Base-by-base conservation (phyloP, 2,797 vertebrate species). In the Cynodonichthys magdalenae region DNA sequence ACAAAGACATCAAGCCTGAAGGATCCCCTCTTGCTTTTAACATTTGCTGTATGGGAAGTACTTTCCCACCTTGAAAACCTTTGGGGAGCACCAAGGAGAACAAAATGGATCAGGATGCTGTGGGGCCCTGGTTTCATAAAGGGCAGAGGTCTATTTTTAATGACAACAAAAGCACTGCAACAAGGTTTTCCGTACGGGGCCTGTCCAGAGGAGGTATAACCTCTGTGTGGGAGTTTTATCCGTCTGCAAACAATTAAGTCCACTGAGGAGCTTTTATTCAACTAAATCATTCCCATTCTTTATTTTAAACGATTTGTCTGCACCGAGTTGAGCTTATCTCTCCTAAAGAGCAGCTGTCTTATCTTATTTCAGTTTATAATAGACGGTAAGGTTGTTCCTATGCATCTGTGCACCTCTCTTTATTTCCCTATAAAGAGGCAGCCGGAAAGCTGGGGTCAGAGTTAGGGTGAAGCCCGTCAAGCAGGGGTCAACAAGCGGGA, bases 131-230 rank as follows among this genome's bases (percentile, higher is more conserved):
- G 72, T 66, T 79, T 75, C 60, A 66, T 56, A 69, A n/a, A 70
- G 83, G 85, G 78, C 80, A 90, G 75, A 89, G 87, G 89, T 89
- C 86, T 83, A 83, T 89, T 90, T 90, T 88, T 90, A 89, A 89
- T 90, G 86, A 86, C 88, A 88, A 87, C 82, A 78, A 75, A 74
- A 87, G 72, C 75, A n/a, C 45, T 28, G 69, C 66, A 83, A 83
- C 66, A 79, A 74, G 74, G 76, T 56, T 63, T 63, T 80, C 51
- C 29, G 58, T 54, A 27, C 47, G 50, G 53, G 52, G 57, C 69
- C 34, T 72, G 78, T 83, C 75, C 71, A 66, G 69, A 76, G 77
- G 70, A 90, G 74, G 81, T 81, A 3, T 39, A 79, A 81, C 75
- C 60, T 66, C 63, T 42, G 83, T 20, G 79, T 87, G 69, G 83